Evolutionary conservation across 92 coral and sea anemone species (phyloP).

Genomic region (Umimayanthus kanabou): DNA sequence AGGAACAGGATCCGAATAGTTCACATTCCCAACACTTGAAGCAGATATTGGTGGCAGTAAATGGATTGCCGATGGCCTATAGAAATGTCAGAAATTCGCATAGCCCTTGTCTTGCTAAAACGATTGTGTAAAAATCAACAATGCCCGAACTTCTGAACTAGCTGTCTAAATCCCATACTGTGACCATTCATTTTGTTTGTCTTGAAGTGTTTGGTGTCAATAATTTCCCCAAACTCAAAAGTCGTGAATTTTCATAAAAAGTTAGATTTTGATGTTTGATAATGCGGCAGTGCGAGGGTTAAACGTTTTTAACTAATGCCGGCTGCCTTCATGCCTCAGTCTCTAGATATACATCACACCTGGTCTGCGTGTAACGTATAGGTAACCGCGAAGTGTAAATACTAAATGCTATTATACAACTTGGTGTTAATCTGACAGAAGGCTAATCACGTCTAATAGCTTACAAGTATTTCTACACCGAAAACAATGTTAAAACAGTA

Average conservation of each 20-base stretch:
- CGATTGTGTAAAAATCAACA: background rate
- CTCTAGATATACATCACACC: background rate
- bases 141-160: background rate
- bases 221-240: background rate
- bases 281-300: background rate
- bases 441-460: background rate
- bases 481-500: constrained; percentile 7
- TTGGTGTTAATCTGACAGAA: background rate
- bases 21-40: background rate
- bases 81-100: background rate
- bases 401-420: background rate
- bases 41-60: background rate
- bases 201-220: background rate
- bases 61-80: background rate
- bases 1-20: background rate
- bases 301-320: no score
- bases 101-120: background rate
- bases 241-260: background rate
- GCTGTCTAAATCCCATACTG: background rate
- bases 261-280: background rate
- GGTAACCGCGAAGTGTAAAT: background rate
- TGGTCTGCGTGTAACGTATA: background rate
- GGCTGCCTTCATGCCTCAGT: background rate
- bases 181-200: background rate
- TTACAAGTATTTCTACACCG: background rate